Conservation (phyloP, 2,113 vertebrate genomes). For the Petromus typicus region DNA sequence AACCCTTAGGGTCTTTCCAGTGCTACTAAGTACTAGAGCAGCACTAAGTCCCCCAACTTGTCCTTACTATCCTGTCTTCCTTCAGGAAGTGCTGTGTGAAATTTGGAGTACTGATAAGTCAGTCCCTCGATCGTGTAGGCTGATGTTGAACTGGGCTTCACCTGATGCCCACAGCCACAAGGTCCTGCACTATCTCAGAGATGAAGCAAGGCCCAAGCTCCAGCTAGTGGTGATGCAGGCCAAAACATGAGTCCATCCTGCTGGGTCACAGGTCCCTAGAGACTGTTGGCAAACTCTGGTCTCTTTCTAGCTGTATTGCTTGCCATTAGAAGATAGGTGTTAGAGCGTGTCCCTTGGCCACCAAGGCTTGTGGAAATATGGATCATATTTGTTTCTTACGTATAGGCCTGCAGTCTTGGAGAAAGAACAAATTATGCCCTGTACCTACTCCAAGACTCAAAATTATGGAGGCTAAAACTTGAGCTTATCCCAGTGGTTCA, state of each 20-base stretch:
- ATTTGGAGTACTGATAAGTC: neutral
- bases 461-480: neutral
- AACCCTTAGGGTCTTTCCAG: no score
- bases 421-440: accelerated
- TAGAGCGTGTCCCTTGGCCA: no score
- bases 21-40: neutral
- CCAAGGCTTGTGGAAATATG: neutral
- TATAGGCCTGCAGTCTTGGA: neutral
- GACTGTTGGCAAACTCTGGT: neutral
- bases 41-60: neutral
- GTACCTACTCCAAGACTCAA: neutral
- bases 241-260: no score
- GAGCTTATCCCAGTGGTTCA: neutral
- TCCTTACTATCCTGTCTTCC: neutral
- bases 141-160: neutral
- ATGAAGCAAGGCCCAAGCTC: no score
- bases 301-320: neutral
- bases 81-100: neutral
- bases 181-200: no score
- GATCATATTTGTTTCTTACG: neutral
- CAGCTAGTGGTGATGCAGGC: no score
- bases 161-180: no score
- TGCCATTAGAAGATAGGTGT: neutral
- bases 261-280: neutral
- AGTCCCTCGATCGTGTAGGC: neutral